Evolutionary conservation across 1,140 invertebrate species (phyloP), one percentile per base, ranked within the genome.

Genomic region (Harlomillsia oculata): DNA sequence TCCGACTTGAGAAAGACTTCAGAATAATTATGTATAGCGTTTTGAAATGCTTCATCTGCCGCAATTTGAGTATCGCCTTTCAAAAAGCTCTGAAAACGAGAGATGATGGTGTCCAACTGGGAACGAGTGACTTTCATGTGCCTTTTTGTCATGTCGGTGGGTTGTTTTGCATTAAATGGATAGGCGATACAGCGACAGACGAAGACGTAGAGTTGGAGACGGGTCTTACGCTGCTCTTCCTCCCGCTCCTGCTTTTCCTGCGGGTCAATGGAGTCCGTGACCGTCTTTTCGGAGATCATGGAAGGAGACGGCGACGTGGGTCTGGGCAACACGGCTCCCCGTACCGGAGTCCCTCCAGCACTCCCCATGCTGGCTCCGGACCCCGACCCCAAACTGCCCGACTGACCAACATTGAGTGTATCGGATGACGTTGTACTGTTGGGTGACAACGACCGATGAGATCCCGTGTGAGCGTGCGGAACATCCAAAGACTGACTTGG

Each of bases 161-260:
- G 92, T 72, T 99, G 95, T 75, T 99, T 99, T 5, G 93, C 92
- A 75, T 99, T 99, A 75, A 99, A 99, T 6, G 95, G 95, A 78
- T 99, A 99, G 3, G 96, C 91, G 69, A 98, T 84, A 74, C 95
- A 97, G 71, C 96, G 79, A 62, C 93, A 93, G 64, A 99, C 89
- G 74, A 99, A 99, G 52, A 99, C 95, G 73, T 99, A 99, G 21
- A 99, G 74, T 71, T 99, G 96, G 37, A 99, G 82, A 48, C 88
- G 80, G 41, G 83, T 79, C 73, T 96, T 95, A 51, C 91, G 79
- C 68, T 95, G 89, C 69, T 94, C 89, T 74, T 96, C 91, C 68
- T 94, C 84, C 32, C 87, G 79, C 70, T 93, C 89, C 65, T 85
- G 83, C 67, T 83, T 83, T 56, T 87, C 87, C 58, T 60, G 57